Evolutionary conservation across 2,888 invertebrate species (phyloP).

Genomic region (Diarsia dahlii): DNA sequence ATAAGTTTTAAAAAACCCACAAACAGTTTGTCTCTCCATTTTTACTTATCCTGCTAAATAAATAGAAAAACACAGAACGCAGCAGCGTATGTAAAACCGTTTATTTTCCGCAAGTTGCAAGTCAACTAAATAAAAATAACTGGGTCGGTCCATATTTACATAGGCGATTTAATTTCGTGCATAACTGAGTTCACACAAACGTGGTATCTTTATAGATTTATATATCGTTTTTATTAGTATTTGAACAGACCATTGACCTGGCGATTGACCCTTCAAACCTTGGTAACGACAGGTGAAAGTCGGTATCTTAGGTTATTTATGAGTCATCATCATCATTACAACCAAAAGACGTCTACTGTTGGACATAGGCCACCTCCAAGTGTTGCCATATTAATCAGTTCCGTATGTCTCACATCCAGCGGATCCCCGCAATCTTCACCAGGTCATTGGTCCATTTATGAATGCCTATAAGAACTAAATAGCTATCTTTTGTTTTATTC

Average conservation of each 20-base stretch:
- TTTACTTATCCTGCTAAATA: slow-evolving; percentile 2
- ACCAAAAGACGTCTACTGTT: no score
- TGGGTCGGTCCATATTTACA: slow-evolving; percentile 28
- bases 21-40: slow-evolving; percentile 1
- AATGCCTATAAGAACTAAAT: no score
- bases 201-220: slow-evolving; percentile 8
- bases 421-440: no score
- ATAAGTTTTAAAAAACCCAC: not conserved
- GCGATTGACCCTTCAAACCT: not conserved
- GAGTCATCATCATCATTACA: no score
- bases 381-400: no score
- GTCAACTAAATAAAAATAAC: slow-evolving; percentile 40
- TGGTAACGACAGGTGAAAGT: not conserved
- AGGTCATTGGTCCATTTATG: no score
- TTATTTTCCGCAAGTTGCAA: slow-evolving; percentile 36
- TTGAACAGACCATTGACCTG: slow-evolving; percentile 1
- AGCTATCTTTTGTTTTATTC: no score
- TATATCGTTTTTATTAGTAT: slow-evolving; percentile 17
- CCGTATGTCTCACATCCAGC: no score
- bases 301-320: no score
- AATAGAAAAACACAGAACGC: not conserved
- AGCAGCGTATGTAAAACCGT: slow-evolving; percentile 15
- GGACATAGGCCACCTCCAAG: no score
- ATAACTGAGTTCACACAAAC: slow-evolving; percentile 9
- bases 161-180: slow-evolving; percentile 39